Evolutionary conservation across 2,888 invertebrate species (phyloP), one percentile per base, ranked within the genome.

Genomic region (Epinotia ramella): DNA sequence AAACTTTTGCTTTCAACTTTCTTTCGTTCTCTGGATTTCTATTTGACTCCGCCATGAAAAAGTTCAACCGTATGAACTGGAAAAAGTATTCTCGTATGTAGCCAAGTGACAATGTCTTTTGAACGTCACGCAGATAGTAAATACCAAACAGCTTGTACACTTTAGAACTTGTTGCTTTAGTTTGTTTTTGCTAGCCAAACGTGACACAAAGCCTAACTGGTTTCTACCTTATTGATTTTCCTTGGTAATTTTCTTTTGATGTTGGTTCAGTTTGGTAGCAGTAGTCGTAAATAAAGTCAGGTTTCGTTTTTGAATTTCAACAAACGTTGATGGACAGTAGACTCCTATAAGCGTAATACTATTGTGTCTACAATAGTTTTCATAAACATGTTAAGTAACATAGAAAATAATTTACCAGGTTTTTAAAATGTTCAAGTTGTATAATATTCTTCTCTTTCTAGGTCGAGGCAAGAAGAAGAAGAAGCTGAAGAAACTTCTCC

Each of bases 381-480:
- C 40, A 33, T 33, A 5, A 33, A 33, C 6, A 33, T 44, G 12
- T 44, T 0, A 44, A 44, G 2, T 44, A 44, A 44, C 46, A 46
- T 46, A 46, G 12, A 44, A 44, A 44, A 44, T 44, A 44, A 13
- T 46, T 46, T 46, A 46, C 46, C 12, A 46, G 3, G 12, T 40
- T 40, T 5, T 62, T 0, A 40, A 18, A 62, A n/a, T 7, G 3
- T 24, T 49, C 24, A n/a, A 11, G 40, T 40, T 40, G 7, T 53
- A 46, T 20, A 13, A 40, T 18, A 2, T 59, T 46, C 12, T 44
- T 5, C 53, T 75, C 12, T 80, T 87, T 86, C 20, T 88, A 97
- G 97, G 97, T 82, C 96, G 97, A 86, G 97, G 97, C 84, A 96
- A 97, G 85, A 96, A 97, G 84, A 97, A 97, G 95, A 96, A 97